Base-by-base conservation (phyloP, 1,140 invertebrate genomes). In the Drosophila suzukii region DNA sequence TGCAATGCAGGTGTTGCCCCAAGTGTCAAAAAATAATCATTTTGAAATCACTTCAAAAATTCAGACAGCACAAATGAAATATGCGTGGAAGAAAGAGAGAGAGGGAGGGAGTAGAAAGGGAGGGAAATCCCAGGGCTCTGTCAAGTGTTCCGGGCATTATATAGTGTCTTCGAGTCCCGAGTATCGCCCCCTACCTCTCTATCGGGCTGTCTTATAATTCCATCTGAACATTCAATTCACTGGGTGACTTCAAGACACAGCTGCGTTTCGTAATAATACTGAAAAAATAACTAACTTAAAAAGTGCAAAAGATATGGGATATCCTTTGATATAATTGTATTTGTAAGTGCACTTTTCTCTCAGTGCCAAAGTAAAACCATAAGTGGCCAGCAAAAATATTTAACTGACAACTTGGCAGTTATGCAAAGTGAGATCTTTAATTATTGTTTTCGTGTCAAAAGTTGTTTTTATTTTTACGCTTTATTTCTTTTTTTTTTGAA, bases 11-110 rank as follows among this genome's bases (percentile, higher is more conserved):
- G 83, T 86, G 83, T 88, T 86, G 83, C 66, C 83, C 83, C 83
- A 82, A 82, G 83, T 86, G 83, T 86, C 83, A 86, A 88, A 86
- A 88, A 86, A 86, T 88, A 86, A 86, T 86, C 83, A 86, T 82
- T 88, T 86, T 56, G 75, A 86, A 86, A 86, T 86, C 83, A 88
- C 79, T 86, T 86, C 78, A 86, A 57, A 67, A 72, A 75, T 27
- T 49, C 63, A 68, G 50, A 70, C 50, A 65, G 53, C 49, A 34
- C 41, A 86, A 75, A 86, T 86, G 79, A 86, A 76, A 88, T 73
- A 88, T 88, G 83, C 83, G 78, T 86, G 71, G 53, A 50, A 46
- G 54, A 20, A 6, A 36, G 12, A 13, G 11, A 0, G 8, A 15
- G 2, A 20, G 12, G 8, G 17, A 15, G 2, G 43, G 43, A 27